phyloP scores from a whole-genome alignment of 2,113 vertebrate genomes.

The Neofelis nebulosa region DNA sequence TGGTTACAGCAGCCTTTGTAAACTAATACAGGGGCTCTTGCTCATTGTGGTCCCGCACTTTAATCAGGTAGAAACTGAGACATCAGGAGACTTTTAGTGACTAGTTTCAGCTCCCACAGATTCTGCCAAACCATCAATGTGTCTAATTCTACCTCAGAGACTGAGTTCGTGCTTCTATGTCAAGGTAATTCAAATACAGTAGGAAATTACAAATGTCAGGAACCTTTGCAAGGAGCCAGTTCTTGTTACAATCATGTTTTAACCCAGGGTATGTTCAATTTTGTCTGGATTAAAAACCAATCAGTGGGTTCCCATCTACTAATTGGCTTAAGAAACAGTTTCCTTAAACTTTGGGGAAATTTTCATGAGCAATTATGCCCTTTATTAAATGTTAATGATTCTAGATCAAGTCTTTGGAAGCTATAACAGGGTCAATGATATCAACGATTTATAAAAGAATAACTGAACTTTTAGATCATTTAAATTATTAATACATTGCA shows the following conservation, averaged over 20 bases:
- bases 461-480: conserved; percentile 43
- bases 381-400: conserved; percentile 47
- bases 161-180: not conserved
- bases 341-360: conserved; percentile 16
- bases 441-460: not conserved
- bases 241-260: not conserved
- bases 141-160: not conserved
- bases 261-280: not conserved
- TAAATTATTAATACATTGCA: not conserved
- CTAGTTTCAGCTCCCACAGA: not conserved
- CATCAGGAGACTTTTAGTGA: not conserved
- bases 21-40: not conserved
- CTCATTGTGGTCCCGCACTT: not conserved
- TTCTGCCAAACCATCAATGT: not conserved
- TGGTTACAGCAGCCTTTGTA: not conserved
- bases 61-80: not conserved
- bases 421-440: not conserved
- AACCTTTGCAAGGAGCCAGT: not conserved
- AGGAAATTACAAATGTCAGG: conserved; percentile 4
- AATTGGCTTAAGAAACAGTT: conserved; percentile 34
- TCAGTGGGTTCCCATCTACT: not conserved
- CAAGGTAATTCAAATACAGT: conserved; percentile 28
- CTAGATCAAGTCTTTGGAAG: not conserved
- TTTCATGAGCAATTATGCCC: conserved; percentile 16
- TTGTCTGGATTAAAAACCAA: not conserved